Evolutionary conservation across 2,113 vertebrate genomes (phyloP).

Genomic region (Recurvirostra avosetta): DNA sequence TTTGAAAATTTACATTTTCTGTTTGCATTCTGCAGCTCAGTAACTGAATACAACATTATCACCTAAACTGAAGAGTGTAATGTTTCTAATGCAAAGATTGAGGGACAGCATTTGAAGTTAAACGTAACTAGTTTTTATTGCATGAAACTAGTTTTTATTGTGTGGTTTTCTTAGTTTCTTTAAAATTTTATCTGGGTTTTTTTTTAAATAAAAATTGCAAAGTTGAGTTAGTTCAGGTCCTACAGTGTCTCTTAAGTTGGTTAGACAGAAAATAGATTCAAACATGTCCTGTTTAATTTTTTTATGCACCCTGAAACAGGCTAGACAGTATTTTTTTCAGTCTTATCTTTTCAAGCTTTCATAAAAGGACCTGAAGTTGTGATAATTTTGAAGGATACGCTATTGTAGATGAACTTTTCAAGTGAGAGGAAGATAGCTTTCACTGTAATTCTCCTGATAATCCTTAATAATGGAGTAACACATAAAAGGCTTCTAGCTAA

Average conservation of each 20-base stretch:
- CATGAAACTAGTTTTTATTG: background rate
- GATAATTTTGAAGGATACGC: slow-evolving; percentile 27
- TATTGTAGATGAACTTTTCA: slow-evolving; percentile 27
- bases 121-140: background rate
- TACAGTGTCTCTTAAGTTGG: background rate
- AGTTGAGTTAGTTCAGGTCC: background rate
- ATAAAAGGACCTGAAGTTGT: slow-evolving; percentile 31
- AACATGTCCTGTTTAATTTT: background rate
- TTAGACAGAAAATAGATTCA: background rate
- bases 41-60: background rate
- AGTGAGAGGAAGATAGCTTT: slow-evolving; percentile 8
- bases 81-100: background rate
- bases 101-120: background rate
- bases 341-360: background rate
- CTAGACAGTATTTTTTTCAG: background rate
- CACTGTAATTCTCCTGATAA: background rate
- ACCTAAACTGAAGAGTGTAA: background rate
- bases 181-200: background rate
- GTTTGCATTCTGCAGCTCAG: background rate
- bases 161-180: background rate
- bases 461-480: background rate
- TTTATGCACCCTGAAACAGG: background rate
- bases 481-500: slow-evolving; percentile 48
- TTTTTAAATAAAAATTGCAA: background rate
- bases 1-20: background rate